A percentile compares a stretch with the other conserved stretches of the same genome.
Conservation (phyloP, 2,888 invertebrate species). For the Lasius fuliginosus region DNA sequence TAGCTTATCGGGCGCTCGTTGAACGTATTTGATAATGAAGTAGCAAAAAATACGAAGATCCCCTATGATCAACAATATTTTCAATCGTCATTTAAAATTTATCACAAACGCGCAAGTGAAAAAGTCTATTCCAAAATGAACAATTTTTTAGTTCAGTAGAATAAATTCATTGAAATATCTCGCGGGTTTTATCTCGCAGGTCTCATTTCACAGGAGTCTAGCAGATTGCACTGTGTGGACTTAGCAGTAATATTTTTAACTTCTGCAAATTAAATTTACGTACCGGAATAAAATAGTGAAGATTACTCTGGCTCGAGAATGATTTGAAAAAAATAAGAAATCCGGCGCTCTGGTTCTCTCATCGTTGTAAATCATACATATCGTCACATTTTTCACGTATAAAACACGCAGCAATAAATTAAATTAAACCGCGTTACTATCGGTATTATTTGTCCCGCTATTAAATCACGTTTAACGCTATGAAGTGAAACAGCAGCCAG, state of each 20-base stretch:
- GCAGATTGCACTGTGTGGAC: background rate
- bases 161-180: conserved; percentile 6
- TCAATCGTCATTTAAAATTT: background rate
- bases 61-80: background rate
- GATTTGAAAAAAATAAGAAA: conserved; percentile 24
- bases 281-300: background rate
- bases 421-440: conserved; percentile 26
- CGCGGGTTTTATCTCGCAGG: background rate
- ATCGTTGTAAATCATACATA: background rate
- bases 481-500: background rate
- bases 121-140: background rate
- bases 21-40: background rate
- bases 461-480: conserved; percentile 1
- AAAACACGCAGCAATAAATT: conserved; percentile 11
- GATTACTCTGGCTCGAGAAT: background rate
- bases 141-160: background rate
- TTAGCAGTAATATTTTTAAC: conserved; percentile 21
- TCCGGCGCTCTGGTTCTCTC: background rate
- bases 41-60: background rate
- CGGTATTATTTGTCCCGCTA: conserved; percentile 3
- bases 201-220: background rate
- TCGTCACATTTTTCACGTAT: background rate
- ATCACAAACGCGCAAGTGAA: background rate
- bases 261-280: conserved; percentile 25
- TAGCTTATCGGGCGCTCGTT: background rate